Base-by-base conservation (phyloP, 2,797 vertebrate genomes). In the Rhodeus uyekii region DNA sequence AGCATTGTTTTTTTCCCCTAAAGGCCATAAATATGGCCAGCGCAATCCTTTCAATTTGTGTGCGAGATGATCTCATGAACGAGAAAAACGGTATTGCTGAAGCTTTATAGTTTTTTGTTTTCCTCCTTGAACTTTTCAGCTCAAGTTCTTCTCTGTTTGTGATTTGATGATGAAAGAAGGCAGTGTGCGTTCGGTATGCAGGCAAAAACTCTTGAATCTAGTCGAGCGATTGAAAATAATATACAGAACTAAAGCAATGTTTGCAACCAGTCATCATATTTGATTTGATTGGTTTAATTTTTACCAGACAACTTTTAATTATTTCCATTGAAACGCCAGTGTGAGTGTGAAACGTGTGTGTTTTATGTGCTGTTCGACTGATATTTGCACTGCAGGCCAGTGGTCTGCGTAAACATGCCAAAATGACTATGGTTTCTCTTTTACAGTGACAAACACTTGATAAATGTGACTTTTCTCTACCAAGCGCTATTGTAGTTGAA, bases 311-410 rank as follows among this genome's bases (percentile, higher is more conserved):
- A 5, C 22, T 19, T 18, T 69, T 13, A 71, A n/a, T 38, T 4
- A 24, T 74, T 38, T 29, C 16, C n/a, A 6, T 24, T 34, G 14
- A 48, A 67, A 61, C 69, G 27, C 8, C 76, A 78, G 53, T 44
- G 27, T 12, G 13, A 36, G 24, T 34, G 13, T 3, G 12, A 48
- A 27, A 38, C 29, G 27, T 12, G 22, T 63, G 24, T 58, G 64
- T 71, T 72, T 74, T 39, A 39, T 53, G 24, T 38, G 75, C 60
- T 78, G 42, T 69, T 34, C 8, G 58, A 34, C 18, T 50, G 53
- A 9, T 67, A 71, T 36, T 72, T 81, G 80, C 58, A 80, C 93
- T 93, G 93, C 93, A 85, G 92, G 93, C 83, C 92, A 87, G 94
- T 92, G 92, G 81, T 78, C 71, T 50, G 76, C 64, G 63, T 74